Evolutionary conservation across 92 coral and sea anemone genomes (phyloP).

Genomic region (Phenganax marumi): DNA sequence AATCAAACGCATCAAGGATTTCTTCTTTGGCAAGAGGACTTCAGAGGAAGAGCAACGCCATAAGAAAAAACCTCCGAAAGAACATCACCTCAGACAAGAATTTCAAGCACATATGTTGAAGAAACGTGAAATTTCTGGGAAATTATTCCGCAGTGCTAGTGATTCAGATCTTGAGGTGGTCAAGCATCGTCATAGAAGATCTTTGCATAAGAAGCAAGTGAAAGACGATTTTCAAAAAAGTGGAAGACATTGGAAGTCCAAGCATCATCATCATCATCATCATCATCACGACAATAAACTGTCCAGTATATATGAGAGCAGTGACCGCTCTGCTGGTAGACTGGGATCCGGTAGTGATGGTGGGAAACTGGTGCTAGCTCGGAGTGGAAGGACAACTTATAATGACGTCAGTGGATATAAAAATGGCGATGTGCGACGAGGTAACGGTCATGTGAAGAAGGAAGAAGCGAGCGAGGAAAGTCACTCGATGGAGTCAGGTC

Average conservation of each 20-base stretch:
- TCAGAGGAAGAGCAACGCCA: not conserved
- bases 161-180: constrained; percentile 65
- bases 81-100: not conserved
- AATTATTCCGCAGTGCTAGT: constrained; percentile 81
- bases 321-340: constrained; percentile 48
- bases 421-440: not conserved
- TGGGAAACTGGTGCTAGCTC: constrained; percentile 46
- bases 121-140: constrained; percentile 20
- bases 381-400: constrained; percentile 46
- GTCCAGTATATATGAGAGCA: constrained; percentile 39
- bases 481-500: constrained; percentile 5
- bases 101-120: not conserved
- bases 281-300: not conserved
- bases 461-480: constrained; percentile 36
- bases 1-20: constrained; percentile 32
- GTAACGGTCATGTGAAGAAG: constrained; percentile 17
- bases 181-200: constrained; percentile 31
- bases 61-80: not conserved
- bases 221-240: constrained; percentile 13
- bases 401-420: constrained; percentile 32
- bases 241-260: constrained; percentile 36
- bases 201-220: not conserved
- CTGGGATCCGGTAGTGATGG: constrained; percentile 52
- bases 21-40: constrained; percentile 28
- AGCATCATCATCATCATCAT: not conserved